These are phyloP conservation scores for Ctenochaetus hawaiiensis DNA, from an alignment of 2,797 vertebrate genomes.

Conservation along the genomic window DNA sequence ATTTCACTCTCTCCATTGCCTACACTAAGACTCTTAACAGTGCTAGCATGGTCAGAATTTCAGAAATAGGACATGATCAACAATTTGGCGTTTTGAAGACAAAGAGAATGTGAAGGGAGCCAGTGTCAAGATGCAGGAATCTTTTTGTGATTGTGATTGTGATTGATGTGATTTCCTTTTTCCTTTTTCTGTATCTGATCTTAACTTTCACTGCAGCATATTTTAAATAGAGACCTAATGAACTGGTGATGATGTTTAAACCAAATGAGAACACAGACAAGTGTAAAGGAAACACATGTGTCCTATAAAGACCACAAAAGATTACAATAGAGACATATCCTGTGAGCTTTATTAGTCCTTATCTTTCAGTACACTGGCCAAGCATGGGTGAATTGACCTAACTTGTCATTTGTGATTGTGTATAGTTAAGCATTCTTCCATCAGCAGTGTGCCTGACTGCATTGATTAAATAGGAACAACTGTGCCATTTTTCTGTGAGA, in stretches of 20 bases:
- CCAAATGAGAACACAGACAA: background rate
- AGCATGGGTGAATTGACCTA: constrained; percentile 27
- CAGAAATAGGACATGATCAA: background rate
- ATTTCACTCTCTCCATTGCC: background rate
- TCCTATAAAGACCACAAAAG: no score
- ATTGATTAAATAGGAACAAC: background rate
- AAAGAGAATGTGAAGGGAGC: background rate
- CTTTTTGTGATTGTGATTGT: background rate
- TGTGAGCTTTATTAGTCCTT: constrained; percentile 44
- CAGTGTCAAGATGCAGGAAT: no score
- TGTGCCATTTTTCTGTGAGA: constrained; percentile 1
- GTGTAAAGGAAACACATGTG: background rate
- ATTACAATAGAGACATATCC: constrained; percentile 30
- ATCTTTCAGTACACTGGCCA: constrained; percentile 55
- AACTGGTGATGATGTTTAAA: background rate
- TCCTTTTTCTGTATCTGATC: background rate
- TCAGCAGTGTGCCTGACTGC: constrained; percentile 24
- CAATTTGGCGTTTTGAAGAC: background rate
- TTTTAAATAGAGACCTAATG: background rate
- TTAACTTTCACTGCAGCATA: background rate
- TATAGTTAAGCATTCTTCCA: constrained; percentile 45
- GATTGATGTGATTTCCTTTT: no score
- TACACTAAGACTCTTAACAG: background rate
- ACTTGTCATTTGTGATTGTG: constrained; percentile 7
- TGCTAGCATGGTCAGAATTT: background rate